phyloP scores from a whole-genome alignment of 2,113 vertebrate species.

The Saimiri boliviensis region DNA sequence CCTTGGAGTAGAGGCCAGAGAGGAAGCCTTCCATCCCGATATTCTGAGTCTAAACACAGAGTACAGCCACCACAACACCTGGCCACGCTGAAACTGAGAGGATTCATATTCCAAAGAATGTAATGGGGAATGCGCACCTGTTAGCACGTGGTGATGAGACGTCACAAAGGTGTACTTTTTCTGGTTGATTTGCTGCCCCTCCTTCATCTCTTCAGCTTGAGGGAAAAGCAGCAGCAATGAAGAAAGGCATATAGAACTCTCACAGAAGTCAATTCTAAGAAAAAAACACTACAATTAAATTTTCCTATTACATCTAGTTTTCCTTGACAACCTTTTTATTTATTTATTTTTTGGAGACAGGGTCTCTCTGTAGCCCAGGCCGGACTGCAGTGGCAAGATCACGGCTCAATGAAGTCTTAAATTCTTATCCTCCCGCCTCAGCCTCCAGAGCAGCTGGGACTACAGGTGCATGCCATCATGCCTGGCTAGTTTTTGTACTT shows the following conservation, averaged over 20 bases:
- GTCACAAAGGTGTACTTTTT: not conserved
- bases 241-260: not conserved
- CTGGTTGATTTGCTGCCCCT: not conserved
- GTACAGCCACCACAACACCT: fast-evolving
- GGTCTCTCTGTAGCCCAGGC: no score
- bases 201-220: not conserved
- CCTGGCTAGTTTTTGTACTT: no score
- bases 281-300: not conserved
- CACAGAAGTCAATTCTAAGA: not conserved
- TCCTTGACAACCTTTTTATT: not conserved
- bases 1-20: not conserved
- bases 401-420: no score
- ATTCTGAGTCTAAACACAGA: not conserved
- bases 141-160: fast-evolving
- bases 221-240: no score
- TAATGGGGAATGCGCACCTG: not conserved
- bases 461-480: no score
- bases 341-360: no score
- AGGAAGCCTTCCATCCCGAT: not conserved
- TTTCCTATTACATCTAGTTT: not conserved
- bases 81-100: not conserved
- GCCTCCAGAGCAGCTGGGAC: no score
- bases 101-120: not conserved
- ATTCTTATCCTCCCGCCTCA: no score
- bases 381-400: no score